These are phyloP conservation scores for Cuculus canorus DNA, from an alignment of 2,797 vertebrate genomes.

Conservation along the genomic window DNA sequence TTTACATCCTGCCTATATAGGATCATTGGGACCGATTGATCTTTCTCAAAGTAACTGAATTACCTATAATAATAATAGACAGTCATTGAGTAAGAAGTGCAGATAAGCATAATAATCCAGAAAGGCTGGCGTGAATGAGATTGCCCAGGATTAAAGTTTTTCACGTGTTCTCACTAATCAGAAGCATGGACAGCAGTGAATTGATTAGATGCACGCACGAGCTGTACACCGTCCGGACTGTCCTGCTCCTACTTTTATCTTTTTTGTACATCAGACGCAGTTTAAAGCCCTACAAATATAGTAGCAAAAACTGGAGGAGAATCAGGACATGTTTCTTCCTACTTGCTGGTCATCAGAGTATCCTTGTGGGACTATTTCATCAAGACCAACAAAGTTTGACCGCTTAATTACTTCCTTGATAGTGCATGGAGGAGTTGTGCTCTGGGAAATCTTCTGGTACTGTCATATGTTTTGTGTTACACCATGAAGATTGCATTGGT, in stretches of 20 bases:
- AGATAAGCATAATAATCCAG: neutral
- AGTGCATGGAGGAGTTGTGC: neutral
- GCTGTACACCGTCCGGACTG: accelerated
- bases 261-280: neutral
- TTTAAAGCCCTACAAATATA: neutral
- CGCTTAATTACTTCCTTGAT: neutral
- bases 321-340: neutral
- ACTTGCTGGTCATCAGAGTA: neutral
- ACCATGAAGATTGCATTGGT: neutral
- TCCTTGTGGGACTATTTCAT: neutral
- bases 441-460: neutral
- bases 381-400: neutral
- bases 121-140: neutral
- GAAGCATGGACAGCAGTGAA: neutral
- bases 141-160: neutral
- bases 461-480: neutral
- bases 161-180: neutral
- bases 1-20: neutral
- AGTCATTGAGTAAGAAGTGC: neutral
- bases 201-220: neutral
- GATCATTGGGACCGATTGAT: neutral
- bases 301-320: neutral
- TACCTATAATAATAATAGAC: neutral
- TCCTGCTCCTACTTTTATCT: neutral
- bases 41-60: neutral